phyloP scores from a whole-genome alignment of 2,113 vertebrate species.

The Daphoenositta chrysoptera region DNA sequence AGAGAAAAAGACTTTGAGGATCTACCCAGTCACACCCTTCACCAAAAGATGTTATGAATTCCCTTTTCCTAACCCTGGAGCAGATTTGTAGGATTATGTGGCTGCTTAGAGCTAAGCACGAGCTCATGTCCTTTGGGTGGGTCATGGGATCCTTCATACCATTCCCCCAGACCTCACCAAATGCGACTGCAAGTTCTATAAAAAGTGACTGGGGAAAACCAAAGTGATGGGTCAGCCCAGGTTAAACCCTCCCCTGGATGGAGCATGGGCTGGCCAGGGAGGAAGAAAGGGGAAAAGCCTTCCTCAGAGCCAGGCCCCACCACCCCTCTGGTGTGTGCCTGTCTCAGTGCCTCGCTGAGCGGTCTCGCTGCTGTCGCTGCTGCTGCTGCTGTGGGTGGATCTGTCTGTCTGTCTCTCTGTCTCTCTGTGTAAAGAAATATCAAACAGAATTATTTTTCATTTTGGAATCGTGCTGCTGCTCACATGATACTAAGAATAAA shows the following conservation, averaged over 20 bases:
- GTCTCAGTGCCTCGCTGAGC: constrained; percentile 5
- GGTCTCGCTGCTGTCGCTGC: not conserved
- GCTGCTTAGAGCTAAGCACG: not conserved
- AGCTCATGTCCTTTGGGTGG: not conserved
- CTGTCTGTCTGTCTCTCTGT: constrained; percentile 3
- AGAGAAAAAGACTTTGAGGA: not conserved
- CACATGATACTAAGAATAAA: constrained; percentile 56
- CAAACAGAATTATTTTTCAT: constrained; percentile 60
- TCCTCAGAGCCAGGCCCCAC: not conserved
- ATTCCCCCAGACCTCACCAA: not conserved
- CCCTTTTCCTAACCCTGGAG: not conserved
- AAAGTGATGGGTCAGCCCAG: not conserved
- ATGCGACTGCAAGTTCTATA: not conserved
- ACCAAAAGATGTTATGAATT: not conserved
- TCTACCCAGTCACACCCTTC: not conserved
- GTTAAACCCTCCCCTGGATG: not conserved
- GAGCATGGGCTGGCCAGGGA: not conserved
- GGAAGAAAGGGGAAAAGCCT: not conserved
- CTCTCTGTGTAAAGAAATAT: constrained; percentile 31
- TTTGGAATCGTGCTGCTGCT: constrained; percentile 59
- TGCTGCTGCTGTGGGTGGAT: constrained; percentile 54
- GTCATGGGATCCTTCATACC: not conserved
- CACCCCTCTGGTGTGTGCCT: not conserved
- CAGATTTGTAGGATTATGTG: not conserved
- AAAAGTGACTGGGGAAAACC: not conserved